Conservation (phyloP, 1,140 invertebrate genomes). For the Pseudomyrmex flavicornis region DNA sequence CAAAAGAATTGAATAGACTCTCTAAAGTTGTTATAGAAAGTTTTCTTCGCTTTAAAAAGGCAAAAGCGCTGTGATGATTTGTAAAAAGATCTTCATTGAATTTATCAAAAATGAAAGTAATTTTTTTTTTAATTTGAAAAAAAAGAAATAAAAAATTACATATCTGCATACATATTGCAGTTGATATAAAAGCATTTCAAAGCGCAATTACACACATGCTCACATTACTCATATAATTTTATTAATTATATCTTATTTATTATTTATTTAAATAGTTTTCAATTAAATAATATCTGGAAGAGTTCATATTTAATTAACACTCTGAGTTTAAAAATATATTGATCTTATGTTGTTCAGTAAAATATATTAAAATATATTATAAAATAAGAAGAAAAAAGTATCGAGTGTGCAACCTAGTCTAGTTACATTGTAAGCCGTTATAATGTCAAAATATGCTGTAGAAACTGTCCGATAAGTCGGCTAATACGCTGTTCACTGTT, state of each 20-base stretch:
- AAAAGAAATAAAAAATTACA: not conserved
- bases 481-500: not conserved
- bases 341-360: too few species aligned
- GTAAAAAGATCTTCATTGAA: not conserved
- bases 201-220: too few species aligned
- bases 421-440: conserved; percentile 28
- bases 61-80: not conserved
- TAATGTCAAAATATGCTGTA: conserved; percentile 14
- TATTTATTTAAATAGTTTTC: too few species aligned
- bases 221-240: too few species aligned
- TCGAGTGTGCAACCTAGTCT: conserved; percentile 69
- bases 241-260: too few species aligned
- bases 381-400: conserved; percentile 31
- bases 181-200: too few species aligned
- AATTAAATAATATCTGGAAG: too few species aligned
- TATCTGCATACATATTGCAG: too few species aligned
- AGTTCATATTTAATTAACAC: too few species aligned
- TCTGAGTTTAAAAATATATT: too few species aligned
- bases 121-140: too few species aligned
- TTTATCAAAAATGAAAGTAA: not conserved
- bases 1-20: not conserved
- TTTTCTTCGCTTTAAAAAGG: not conserved
- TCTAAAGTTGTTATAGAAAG: not conserved
- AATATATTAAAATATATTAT: not conserved
- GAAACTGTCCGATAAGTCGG: conserved; percentile 48